Base-by-base conservation (phyloP, 2,888 invertebrate species). In the Caradrina kadenii region DNA sequence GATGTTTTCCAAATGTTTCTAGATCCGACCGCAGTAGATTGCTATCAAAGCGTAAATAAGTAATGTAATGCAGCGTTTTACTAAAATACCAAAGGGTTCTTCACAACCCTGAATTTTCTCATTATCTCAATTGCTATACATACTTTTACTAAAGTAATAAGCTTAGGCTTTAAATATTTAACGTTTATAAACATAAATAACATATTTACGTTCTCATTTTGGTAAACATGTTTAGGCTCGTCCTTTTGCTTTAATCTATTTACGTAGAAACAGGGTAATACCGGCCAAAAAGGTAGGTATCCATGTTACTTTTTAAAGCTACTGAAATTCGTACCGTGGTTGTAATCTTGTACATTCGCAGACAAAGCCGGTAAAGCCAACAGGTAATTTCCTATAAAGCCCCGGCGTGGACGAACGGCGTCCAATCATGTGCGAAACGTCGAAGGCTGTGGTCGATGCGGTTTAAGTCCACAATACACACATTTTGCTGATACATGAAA, bases 401-500 rank as follows among this genome's bases (percentile, higher is more conserved):
- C 66, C 62, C 66, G 71, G 61, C 59, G 60, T 56, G 65, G 70
- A 72, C 80, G 84, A 81, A 81, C 83, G 78, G 81, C 81, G 78
- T 81, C 69, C 79, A 83, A 89, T 87, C 90, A 90, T 85, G 87
- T 89, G 88, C 80, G 70, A 84, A 83, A 79, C 79, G 76, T 73
- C 80, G 86, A 87, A 88, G 88, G 86, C 81, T 91, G 89, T 79
- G 90, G 91, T 89, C 70, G 69, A 59, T 85, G 90, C 70, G 90
- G 91, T 90, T 85, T 78, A 67, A 26, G 60, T 61, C 53, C 42
- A 58, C 60, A 61, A 66, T 60, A 59, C 45, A 56, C 53, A 15
- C 52, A 63, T 52, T 63, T 15, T 26, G 31, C 66, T 61, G 2
- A 0, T 10, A 49, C n/a, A 55, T 48, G 45, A 49, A 76, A 73